A percentile compares a stretch with the other conserved stretches of the same genome.
phyloP scores from a whole-genome alignment of 2,888 invertebrate species.

The Heliconius charithonia region DNA sequence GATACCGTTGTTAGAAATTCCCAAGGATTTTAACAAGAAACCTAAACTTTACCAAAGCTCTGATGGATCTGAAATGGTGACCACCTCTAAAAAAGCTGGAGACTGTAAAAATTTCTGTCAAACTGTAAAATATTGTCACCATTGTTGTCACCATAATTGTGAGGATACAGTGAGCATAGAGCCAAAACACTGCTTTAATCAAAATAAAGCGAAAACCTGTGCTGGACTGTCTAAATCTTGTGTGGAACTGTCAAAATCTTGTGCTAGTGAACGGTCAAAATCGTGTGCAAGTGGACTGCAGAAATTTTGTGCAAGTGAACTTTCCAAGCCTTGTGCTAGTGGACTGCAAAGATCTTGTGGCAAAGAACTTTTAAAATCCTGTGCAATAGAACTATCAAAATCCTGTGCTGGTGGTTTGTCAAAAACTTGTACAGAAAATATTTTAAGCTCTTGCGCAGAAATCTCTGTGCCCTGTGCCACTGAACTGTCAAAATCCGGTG shows the following conservation, averaged over 20 bases:
- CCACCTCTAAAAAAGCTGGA: constrained; percentile 51
- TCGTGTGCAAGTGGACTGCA: background rate
- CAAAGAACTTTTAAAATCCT: background rate
- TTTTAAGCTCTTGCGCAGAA: background rate
- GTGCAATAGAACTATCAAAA: background rate
- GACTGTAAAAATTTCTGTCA: constrained; percentile 43
- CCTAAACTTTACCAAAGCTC: constrained; percentile 59
- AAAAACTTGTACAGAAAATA: background rate
- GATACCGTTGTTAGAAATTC: constrained; percentile 67
- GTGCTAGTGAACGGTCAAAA: constrained; percentile 16
- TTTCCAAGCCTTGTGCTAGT: constrained; percentile 26
- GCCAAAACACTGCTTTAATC: background rate
- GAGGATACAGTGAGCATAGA: constrained; percentile 31
- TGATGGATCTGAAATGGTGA: constrained; percentile 55
- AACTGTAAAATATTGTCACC: constrained; percentile 54
- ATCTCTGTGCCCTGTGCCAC: background rate
- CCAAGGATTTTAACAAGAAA: constrained; percentile 64
- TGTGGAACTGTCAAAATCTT: constrained; percentile 5
- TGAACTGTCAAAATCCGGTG: constrained; percentile 20
- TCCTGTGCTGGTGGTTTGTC: background rate
- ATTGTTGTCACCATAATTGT: constrained; percentile 55
- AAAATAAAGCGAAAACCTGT: background rate
- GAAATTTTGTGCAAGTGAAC: background rate
- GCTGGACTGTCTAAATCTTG: constrained; percentile 15
- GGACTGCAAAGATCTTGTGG: background rate